Conservation (phyloP, 2,888 invertebrate species). For the Agrilus mali region DNA sequence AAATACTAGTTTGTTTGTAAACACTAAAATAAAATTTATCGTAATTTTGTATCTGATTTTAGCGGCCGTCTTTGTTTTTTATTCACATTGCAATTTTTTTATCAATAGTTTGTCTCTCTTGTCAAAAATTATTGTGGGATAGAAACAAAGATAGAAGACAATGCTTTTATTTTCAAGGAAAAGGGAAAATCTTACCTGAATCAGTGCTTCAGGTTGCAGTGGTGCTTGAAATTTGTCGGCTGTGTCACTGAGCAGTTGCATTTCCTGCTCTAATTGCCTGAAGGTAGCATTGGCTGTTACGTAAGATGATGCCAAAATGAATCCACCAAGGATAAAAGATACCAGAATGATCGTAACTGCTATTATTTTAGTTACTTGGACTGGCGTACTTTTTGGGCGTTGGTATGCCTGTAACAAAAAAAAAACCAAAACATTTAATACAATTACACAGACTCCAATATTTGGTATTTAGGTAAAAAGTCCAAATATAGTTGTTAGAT, state of each 20-base stretch:
- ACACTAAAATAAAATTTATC: too few relatives aligned
- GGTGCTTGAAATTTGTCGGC: conserved; percentile 33
- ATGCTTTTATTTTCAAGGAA: not conserved
- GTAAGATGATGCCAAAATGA: conserved; percentile 74
- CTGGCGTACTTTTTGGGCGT: conserved; percentile 58
- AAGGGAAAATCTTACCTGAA: conserved; percentile 47
- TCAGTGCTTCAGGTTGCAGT: conserved; percentile 46
- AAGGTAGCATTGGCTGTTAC: conserved; percentile 71
- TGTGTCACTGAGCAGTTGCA: conserved; percentile 54
- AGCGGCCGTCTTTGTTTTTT: too few relatives aligned
- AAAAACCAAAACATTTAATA: not conserved
- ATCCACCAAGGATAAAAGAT: conserved; percentile 67
- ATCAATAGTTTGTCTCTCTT: not conserved
- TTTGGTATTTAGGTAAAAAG: too few relatives aligned
- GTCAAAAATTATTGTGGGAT: not conserved
- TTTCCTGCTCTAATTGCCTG: conserved; percentile 61
- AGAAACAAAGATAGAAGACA: not conserved
- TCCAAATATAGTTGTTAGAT: too few relatives aligned
- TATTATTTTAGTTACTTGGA: conserved; percentile 77
- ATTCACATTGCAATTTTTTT: too few relatives aligned
- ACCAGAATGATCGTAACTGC: conserved; percentile 72
- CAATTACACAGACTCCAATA: not conserved
- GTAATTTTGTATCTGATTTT: too few relatives aligned
- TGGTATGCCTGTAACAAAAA: conserved; percentile 57
- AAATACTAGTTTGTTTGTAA: too few relatives aligned